Percentiles rank a stretch among this genome's conserved stretches.
Evolutionary conservation across 2,888 invertebrate genomes (phyloP).

Genomic region (Plagodis pulveraria): DNA sequence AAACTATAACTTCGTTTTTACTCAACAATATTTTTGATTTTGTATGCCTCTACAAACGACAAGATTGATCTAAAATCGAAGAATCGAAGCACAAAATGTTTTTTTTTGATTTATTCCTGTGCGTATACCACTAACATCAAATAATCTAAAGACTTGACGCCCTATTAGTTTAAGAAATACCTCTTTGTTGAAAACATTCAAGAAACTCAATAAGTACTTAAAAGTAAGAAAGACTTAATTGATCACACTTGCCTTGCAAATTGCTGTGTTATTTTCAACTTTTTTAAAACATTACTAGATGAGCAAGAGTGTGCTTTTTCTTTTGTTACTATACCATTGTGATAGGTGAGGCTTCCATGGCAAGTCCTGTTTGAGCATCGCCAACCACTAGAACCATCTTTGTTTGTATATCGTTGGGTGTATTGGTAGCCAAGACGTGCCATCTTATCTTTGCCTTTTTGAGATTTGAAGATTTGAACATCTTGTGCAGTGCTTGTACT

Average conservation of each 20-base stretch:
- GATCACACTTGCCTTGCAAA: constrained; percentile 3
- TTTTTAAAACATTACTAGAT: not conserved
- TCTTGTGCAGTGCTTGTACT: too few relatives aligned
- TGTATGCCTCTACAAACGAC: too few relatives aligned
- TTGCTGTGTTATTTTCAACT: not conserved
- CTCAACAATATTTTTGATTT: too few relatives aligned
- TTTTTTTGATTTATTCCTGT: too few relatives aligned
- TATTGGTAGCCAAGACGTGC: not conserved
- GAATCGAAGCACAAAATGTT: too few relatives aligned
- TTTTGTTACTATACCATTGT: not conserved
- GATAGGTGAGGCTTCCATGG: not conserved
- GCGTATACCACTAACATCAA: too few relatives aligned
- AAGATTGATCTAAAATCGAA: too few relatives aligned
- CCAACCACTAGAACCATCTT: not conserved
- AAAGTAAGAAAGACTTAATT: not conserved
- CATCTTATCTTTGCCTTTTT: not conserved
- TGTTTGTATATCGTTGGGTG: not conserved
- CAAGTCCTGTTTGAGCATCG: not conserved
- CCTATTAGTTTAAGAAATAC: not conserved
- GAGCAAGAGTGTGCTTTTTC: not conserved
- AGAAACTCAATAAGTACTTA: not conserved
- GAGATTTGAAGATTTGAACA: not conserved
- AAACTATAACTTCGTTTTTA: too few relatives aligned
- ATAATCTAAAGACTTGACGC: not conserved
- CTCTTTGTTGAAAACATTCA: not conserved